These are phyloP conservation scores for Pseudomyrmex cubaensis DNA, from an alignment of 1,140 invertebrate species.

Conservation along the genomic window DNA sequence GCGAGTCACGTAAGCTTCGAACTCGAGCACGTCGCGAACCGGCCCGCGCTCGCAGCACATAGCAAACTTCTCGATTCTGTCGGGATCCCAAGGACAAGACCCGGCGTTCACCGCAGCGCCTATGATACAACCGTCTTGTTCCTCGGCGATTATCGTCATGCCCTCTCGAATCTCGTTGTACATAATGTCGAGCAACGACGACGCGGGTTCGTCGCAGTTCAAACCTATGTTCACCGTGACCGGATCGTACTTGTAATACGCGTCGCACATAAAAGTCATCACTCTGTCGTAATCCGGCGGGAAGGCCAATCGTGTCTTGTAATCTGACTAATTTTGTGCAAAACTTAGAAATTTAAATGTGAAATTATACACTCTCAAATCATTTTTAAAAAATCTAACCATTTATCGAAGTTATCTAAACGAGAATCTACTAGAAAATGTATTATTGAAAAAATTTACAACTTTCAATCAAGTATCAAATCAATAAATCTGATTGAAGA, in stretches of 20 bases:
- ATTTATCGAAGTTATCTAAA: neutral
- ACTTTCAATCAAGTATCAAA: neutral
- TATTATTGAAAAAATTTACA: neutral
- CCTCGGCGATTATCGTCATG: slow-evolving; percentile 81
- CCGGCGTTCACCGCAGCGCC: slow-evolving; percentile 82
- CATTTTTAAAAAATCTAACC: neutral
- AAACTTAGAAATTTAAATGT: no score
- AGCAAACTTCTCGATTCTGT: slow-evolving; percentile 74
- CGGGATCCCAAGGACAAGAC: slow-evolving; percentile 74
- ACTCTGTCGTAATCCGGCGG: slow-evolving; percentile 74
- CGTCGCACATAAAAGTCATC: slow-evolving; percentile 75
- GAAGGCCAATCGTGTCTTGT: slow-evolving; percentile 71
- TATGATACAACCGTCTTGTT: slow-evolving; percentile 79
- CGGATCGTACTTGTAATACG: slow-evolving; percentile 76
- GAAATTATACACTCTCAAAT: no score
- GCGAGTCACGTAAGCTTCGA: slow-evolving; percentile 79
- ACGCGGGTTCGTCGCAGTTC: slow-evolving; percentile 39
- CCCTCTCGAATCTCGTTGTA: slow-evolving; percentile 78
- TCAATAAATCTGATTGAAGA: neutral
- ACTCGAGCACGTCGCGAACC: slow-evolving; percentile 79
- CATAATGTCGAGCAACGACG: slow-evolving; percentile 69
- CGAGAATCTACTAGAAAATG: neutral
- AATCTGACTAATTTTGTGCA: neutral
- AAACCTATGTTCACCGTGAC: slow-evolving; percentile 73
- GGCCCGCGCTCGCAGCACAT: slow-evolving; percentile 70